phyloP scores from a whole-genome alignment of 2,888 invertebrate genomes.

The Bellardia pandia region DNA sequence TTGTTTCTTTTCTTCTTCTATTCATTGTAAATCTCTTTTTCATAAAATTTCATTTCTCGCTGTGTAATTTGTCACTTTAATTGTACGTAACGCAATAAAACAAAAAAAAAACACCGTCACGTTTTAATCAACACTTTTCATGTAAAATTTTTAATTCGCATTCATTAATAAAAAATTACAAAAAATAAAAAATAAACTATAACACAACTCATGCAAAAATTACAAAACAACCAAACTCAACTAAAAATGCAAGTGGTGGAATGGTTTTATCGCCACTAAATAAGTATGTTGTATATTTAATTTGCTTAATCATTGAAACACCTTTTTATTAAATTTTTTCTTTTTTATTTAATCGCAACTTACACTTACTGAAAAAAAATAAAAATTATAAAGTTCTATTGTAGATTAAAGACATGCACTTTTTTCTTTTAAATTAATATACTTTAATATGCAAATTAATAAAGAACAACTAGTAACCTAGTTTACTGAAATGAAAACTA shows the following conservation, averaged over 20 bases:
- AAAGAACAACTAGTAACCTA: too few species aligned
- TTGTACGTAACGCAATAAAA: slow-evolving; percentile 35
- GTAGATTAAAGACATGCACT: slow-evolving; percentile 28
- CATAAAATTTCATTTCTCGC: slow-evolving; percentile 22
- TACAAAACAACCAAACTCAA: slow-evolving; percentile 23
- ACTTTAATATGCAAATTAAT: background rate
- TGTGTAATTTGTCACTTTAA: slow-evolving; percentile 61
- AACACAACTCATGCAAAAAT: slow-evolving; percentile 27
- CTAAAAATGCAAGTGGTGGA: slow-evolving; percentile 79
- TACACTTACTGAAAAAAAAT: background rate
- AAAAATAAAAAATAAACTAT: slow-evolving; percentile 2
- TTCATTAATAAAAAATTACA: slow-evolving; percentile 11
- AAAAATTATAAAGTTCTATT: background rate
- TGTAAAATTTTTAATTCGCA: slow-evolving; percentile 33
- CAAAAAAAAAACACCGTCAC: slow-evolving; percentile 44
- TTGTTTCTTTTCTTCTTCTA: slow-evolving; percentile 50
- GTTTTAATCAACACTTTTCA: slow-evolving; percentile 43
- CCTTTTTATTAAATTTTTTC: background rate
- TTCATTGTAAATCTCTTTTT: slow-evolving; percentile 28
- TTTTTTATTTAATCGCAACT: slow-evolving; percentile 8
- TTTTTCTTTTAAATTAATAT: background rate
- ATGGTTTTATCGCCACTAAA: slow-evolving; percentile 83
- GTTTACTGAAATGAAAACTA: too few species aligned
- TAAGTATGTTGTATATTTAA: slow-evolving; percentile 80
- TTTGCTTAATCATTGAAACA: slow-evolving; percentile 33